Conservation (phyloP, 2,797 vertebrate genomes). For the Halcyon smyrnensis region DNA sequence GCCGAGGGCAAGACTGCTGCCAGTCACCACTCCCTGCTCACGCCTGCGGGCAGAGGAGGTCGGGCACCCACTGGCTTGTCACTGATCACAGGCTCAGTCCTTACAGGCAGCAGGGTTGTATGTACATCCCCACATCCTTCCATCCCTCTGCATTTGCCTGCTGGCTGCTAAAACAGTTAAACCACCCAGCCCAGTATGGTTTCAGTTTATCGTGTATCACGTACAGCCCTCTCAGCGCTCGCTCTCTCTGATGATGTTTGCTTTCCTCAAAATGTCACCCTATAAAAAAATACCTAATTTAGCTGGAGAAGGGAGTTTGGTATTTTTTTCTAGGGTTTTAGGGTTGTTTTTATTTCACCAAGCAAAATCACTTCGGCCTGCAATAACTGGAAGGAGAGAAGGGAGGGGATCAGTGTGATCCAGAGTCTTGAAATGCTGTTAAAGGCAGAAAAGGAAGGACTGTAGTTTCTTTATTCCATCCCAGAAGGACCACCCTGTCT, state of each 20-base stretch:
- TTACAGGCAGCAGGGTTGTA: not conserved
- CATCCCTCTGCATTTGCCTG: not conserved
- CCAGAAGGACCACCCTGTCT: not conserved
- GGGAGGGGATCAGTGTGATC: not conserved
- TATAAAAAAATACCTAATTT: not conserved
- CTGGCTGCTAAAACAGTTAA: not conserved
- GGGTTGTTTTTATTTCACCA: not conserved
- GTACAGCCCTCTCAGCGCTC: not conserved
- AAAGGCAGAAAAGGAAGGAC: not conserved
- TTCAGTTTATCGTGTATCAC: not conserved
- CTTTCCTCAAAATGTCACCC: not conserved
- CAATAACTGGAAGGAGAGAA: not conserved
- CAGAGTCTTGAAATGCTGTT: not conserved
- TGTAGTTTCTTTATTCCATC: not conserved
- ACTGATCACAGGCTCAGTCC: not conserved
- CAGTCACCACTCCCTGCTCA: fast-evolving
- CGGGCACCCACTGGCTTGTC: fast-evolving
- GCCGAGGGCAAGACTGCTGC: not conserved
- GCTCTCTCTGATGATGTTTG: not conserved
- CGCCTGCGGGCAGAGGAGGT: fast-evolving
- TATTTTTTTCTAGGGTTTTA: not conserved
- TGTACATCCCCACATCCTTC: not conserved
- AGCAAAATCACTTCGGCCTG: not conserved
- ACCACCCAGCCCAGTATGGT: not conserved
- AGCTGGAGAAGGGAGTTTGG: not conserved